A percentile compares a stretch with the other conserved stretches of the same genome.
Conservation (phyloP, 2,888 invertebrate genomes). For the Brachypalpus laphriformis region DNA sequence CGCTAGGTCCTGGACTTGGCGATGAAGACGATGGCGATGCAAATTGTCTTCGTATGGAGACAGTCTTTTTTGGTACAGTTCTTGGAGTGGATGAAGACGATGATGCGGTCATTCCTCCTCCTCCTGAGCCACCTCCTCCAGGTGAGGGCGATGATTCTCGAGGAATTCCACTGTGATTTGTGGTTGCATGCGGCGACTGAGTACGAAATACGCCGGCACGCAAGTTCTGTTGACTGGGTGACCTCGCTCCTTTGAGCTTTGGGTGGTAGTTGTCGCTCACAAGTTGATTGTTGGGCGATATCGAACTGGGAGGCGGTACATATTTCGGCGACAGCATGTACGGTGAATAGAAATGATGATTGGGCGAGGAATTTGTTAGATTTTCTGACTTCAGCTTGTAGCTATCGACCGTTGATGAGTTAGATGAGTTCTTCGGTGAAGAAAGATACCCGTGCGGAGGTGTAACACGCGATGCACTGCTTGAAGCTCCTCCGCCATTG, state of each 20-base stretch:
- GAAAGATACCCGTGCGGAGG: slow-evolving; percentile 73
- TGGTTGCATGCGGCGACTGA: slow-evolving; percentile 59
- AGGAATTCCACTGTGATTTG: slow-evolving; percentile 56
- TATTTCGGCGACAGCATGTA: slow-evolving; percentile 79
- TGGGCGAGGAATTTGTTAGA: slow-evolving; percentile 74
- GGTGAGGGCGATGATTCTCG: slow-evolving; percentile 64
- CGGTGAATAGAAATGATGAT: slow-evolving; percentile 78
- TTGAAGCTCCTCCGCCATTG: slow-evolving; percentile 67
- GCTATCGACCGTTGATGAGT: slow-evolving; percentile 68
- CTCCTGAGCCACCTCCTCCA: slow-evolving; percentile 43
- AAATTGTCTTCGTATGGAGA: slow-evolving; percentile 83
- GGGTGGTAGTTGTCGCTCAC: slow-evolving; percentile 52
- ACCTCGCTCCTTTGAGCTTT: slow-evolving; percentile 64
- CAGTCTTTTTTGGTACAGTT: slow-evolving; percentile 83
- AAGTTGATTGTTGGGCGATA: slow-evolving; percentile 49
- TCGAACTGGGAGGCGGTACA: slow-evolving; percentile 75
- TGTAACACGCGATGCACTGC: slow-evolving; percentile 69
- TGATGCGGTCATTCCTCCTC: slow-evolving; percentile 70
- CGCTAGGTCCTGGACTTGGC: slow-evolving; percentile 67
- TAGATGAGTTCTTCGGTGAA: slow-evolving; percentile 76
- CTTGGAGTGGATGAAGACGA: slow-evolving; percentile 78
- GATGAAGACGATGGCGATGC: slow-evolving; percentile 79
- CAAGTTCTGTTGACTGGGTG: slow-evolving; percentile 67
- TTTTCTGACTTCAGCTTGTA: slow-evolving; percentile 74
- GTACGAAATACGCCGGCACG: slow-evolving; percentile 62